A percentile compares a stretch with the other conserved stretches of the same genome.
Conservation (phyloP, 2,113 vertebrate species). For the Tachysurus vachellii region DNA sequence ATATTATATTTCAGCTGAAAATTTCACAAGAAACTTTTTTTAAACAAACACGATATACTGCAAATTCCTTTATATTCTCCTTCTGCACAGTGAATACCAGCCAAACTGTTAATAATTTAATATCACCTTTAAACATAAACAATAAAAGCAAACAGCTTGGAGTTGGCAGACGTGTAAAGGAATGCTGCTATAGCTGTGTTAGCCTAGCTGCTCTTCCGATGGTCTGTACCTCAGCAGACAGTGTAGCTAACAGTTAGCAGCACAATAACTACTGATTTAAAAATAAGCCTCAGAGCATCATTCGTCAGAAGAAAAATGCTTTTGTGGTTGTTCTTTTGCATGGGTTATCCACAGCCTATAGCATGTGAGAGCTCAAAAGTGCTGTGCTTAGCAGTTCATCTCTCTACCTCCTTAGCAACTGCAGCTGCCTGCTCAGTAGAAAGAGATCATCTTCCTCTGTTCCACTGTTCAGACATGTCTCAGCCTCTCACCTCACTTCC, state of each 20-base stretch:
- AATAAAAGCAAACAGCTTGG: slow-evolving; percentile 47
- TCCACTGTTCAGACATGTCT: slow-evolving; percentile 16
- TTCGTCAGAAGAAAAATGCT: slow-evolving; percentile 27
- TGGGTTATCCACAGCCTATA: slow-evolving; percentile 32
- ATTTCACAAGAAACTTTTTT: slow-evolving; percentile 42
- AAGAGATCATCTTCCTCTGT: slow-evolving; percentile 24
- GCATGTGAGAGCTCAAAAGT: slow-evolving; percentile 16
- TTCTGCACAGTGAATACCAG: slow-evolving; percentile 55
- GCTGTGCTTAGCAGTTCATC: slow-evolving; percentile 32
- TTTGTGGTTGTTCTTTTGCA: slow-evolving; percentile 27
- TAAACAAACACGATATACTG: slow-evolving; percentile 47
- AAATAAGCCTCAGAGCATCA: slow-evolving; percentile 22
- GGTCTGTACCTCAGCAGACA: slow-evolving; percentile 41
- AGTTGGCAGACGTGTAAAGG: slow-evolving; percentile 32
- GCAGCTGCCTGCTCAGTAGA: slow-evolving; percentile 33
- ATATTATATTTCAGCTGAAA: slow-evolving; percentile 54
- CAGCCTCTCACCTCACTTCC: slow-evolving; percentile 29
- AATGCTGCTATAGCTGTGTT: slow-evolving; percentile 42
- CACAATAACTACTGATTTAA: slow-evolving; percentile 41
- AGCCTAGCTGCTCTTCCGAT: slow-evolving; percentile 27
- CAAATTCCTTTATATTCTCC: slow-evolving; percentile 37
- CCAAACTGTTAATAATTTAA: slow-evolving; percentile 58
- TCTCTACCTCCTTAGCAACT: slow-evolving; percentile 15
- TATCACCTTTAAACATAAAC: slow-evolving; percentile 42
- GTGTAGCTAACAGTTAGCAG: slow-evolving; percentile 34